Evolutionary conservation across 1,140 invertebrate genomes (phyloP).

Genomic region (Drosophila tani): DNA sequence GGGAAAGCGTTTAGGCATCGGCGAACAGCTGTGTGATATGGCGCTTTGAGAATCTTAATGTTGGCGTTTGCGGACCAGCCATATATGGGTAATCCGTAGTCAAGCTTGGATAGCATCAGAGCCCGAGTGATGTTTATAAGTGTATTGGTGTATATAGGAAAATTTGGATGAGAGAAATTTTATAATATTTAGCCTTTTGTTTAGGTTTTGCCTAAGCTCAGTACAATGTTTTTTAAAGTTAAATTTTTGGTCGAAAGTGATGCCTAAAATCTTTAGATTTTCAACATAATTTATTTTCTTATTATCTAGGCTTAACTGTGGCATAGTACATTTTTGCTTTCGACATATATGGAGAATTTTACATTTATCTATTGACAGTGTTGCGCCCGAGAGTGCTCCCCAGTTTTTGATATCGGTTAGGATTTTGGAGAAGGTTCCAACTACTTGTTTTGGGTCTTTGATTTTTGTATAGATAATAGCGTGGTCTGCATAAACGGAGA

Average conservation of each 20-base stretch:
- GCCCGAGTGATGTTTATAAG: slow-evolving; percentile 14
- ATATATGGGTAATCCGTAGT: slow-evolving; percentile 15
- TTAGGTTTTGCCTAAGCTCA: not conserved
- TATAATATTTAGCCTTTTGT: slow-evolving; percentile 1
- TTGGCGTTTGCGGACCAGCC: slow-evolving; percentile 9
- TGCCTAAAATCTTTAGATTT: not conserved
- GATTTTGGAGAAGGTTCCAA: not conserved
- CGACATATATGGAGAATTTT: slow-evolving; percentile 19
- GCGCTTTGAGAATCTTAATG: slow-evolving; percentile 3
- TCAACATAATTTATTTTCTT: not conserved
- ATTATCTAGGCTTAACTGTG: not conserved
- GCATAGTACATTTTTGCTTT: slow-evolving; percentile 6
- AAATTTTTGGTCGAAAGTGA: slow-evolving; percentile 3
- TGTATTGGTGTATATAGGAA: slow-evolving; percentile 11
- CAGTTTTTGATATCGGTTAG: not conserved
- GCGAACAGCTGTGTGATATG: slow-evolving; percentile 10
- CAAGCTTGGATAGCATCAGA: slow-evolving; percentile 17
- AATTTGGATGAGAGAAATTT: slow-evolving; percentile 2
- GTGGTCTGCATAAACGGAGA: not conserved
- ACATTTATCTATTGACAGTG: slow-evolving; percentile 16
- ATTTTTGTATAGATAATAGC: not conserved
- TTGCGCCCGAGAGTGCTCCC: slow-evolving; percentile 16
- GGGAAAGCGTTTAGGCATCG: slow-evolving; percentile 11
- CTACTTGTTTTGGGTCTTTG: not conserved
- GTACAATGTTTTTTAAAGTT: not conserved